Percentiles rank a stretch among this genome's conserved stretches.
Evolutionary conservation across 2,888 invertebrate genomes (phyloP).

Genomic region (Drosophila siamana): DNA sequence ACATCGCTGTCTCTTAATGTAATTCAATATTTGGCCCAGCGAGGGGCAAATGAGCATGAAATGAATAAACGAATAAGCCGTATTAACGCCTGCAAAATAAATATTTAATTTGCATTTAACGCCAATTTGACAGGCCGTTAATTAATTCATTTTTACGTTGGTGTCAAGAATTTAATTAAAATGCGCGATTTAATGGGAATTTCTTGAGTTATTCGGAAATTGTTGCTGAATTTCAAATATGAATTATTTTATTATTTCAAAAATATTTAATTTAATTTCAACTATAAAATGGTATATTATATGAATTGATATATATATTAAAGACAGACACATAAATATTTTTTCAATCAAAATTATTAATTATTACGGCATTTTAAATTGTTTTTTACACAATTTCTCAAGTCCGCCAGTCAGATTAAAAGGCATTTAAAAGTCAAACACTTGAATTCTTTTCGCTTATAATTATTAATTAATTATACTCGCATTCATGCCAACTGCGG

Average conservation of each 20-base stretch:
- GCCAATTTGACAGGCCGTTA: conserved; percentile 5
- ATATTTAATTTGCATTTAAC: conserved; percentile 18
- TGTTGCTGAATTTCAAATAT: too few relatives aligned
- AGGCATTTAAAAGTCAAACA: not conserved
- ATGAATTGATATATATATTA: too few relatives aligned
- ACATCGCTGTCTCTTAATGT: conserved; percentile 1
- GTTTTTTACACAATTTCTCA: not conserved
- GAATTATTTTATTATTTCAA: too few relatives aligned
- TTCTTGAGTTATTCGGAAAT: not conserved
- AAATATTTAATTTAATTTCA: not conserved
- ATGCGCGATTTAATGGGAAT: not conserved
- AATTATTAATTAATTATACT: conserved; percentile 36
- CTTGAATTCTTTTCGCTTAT: not conserved
- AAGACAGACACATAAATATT: too few relatives aligned
- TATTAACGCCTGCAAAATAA: conserved; percentile 18
- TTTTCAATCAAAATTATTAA: too few relatives aligned
- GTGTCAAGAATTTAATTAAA: not conserved
- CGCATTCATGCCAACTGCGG: conserved; percentile 11
- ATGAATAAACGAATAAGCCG: conserved; percentile 4
- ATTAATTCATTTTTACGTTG: conserved; percentile 8
- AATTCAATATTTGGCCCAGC: conserved; percentile 21
- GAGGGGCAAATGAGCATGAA: not conserved
- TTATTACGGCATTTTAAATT: too few relatives aligned
- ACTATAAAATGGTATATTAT: too few relatives aligned
- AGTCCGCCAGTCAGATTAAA: not conserved